Evolutionary conservation across 2,113 vertebrate species (phyloP).

Genomic region (Cercocebus atys): DNA sequence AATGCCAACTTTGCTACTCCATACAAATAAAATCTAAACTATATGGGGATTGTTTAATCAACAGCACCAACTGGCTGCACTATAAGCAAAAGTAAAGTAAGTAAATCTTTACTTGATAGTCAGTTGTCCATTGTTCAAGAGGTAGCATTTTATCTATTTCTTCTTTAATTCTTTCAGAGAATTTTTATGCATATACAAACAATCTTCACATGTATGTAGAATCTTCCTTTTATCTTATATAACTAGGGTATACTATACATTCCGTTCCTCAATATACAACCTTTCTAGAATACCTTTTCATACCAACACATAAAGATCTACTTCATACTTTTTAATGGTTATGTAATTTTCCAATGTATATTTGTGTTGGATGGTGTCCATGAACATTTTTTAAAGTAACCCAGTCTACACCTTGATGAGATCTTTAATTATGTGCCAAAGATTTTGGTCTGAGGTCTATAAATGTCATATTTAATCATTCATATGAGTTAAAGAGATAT

Average conservation of each 20-base stretch:
- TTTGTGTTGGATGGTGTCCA: background rate
- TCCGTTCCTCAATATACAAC: background rate
- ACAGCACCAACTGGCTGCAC: background rate
- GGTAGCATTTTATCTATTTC: background rate
- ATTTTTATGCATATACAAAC: background rate
- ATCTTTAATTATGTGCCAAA: constrained; percentile 8
- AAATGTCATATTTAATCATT: background rate
- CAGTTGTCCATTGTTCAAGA: background rate
- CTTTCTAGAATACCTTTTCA: background rate
- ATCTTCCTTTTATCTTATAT: background rate
- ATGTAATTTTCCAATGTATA: background rate
- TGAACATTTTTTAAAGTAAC: background rate
- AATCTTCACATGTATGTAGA: background rate
- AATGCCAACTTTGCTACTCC: background rate
- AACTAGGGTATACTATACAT: background rate
- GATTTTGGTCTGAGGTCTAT: background rate
- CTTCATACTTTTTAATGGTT: constrained; percentile 1
- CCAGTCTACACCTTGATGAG: background rate
- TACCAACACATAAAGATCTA: background rate
- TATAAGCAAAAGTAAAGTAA: background rate
- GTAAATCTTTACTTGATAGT: background rate
- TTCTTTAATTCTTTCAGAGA: background rate
- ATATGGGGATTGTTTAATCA: background rate
- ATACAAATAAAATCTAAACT: background rate
- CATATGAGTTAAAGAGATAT: background rate